phyloP scores from a whole-genome alignment of 2,888 invertebrate species.

The Meandrusa payeni region DNA sequence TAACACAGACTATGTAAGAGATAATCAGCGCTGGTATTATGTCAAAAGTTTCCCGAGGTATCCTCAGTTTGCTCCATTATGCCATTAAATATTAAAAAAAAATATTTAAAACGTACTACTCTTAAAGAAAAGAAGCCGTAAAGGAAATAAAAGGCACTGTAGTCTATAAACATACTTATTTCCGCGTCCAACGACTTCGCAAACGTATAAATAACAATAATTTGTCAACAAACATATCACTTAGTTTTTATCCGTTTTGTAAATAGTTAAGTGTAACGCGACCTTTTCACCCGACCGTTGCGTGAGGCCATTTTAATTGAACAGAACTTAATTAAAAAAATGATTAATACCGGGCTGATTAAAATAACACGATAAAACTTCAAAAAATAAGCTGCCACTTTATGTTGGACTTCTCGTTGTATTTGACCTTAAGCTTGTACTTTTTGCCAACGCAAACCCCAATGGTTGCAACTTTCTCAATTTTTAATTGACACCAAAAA shows the following conservation, averaged over 20 bases:
- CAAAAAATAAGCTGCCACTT: background rate
- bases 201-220: constrained; percentile 10
- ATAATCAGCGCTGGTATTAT: no score
- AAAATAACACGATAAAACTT: constrained; percentile 2
- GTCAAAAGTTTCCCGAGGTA: no score
- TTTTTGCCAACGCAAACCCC: background rate
- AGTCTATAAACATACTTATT: constrained; percentile 2
- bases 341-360: constrained; percentile 18
- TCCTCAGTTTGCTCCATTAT: no score
- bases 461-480: background rate
- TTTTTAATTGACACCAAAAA: constrained; percentile 8
- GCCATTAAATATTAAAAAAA: no score
- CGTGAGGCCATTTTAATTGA: constrained; percentile 19
- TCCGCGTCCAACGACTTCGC: background rate
- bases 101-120: no score
- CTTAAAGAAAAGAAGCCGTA: no score
- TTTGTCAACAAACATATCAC: constrained; percentile 19
- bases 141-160: no score
- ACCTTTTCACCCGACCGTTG: constrained; percentile 13
- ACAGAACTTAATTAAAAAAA: constrained; percentile 19
- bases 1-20: no score
- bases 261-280: constrained; percentile 19
- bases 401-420: background rate
- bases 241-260: constrained; percentile 11
- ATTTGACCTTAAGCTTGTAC: constrained; percentile 5